phyloP scores from a whole-genome alignment of 2,888 invertebrate genomes.

The Nephrotoma appendiculata region DNA sequence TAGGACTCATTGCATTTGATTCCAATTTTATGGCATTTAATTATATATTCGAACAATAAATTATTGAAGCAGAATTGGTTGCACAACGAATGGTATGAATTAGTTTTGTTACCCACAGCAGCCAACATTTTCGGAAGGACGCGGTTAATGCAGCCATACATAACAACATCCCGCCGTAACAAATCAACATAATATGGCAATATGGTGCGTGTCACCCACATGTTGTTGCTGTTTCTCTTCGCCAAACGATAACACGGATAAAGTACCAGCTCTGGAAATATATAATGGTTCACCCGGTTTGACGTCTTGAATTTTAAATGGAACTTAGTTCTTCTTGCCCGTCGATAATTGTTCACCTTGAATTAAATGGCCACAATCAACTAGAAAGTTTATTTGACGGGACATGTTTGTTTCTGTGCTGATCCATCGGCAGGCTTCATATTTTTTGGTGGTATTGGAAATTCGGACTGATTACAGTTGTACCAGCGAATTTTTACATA shows the following conservation, averaged over 20 bases:
- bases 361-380: background rate
- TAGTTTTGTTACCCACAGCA: too few species aligned
- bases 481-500: background rate
- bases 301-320: too few species aligned
- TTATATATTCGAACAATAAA: too few species aligned
- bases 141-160: too few species aligned
- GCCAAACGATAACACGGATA: background rate
- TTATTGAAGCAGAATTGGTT: too few species aligned
- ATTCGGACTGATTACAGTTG: background rate
- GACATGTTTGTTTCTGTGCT: background rate
- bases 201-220: background rate
- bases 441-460: background rate
- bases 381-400: background rate
- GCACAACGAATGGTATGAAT: too few species aligned
- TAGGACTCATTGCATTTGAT: too few species aligned
- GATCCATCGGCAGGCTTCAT: background rate
- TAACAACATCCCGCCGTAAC: too few species aligned
- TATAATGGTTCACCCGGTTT: background rate
- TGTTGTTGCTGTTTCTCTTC: background rate
- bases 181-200: too few species aligned
- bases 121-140: too few species aligned
- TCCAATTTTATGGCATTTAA: too few species aligned
- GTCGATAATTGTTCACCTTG: background rate
- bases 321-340: background rate
- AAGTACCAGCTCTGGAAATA: background rate